Conservation (phyloP, 2,888 invertebrate genomes). For the Rhagium mordax region DNA sequence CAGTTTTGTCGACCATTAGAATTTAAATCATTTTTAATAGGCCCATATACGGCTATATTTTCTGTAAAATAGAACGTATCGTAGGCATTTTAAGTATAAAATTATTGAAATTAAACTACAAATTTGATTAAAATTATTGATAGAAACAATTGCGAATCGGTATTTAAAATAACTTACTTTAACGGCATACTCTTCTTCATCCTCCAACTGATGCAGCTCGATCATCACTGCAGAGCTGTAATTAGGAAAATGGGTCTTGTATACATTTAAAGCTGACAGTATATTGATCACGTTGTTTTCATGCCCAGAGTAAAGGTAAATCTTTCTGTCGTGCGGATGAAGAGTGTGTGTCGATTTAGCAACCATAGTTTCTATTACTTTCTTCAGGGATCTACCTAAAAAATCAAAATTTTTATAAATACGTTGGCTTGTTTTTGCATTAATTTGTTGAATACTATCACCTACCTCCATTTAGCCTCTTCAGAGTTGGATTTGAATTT, state of each 20-base stretch:
- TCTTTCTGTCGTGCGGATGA: constrained; percentile 60
- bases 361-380: constrained; percentile 60
- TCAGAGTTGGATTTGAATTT: constrained; percentile 64
- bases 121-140: too few species aligned
- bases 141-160: too few species aligned
- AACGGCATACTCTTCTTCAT: constrained; percentile 58
- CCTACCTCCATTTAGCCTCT: constrained; percentile 70
- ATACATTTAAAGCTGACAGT: constrained; percentile 71
- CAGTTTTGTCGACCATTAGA: not conserved
- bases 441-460: not conserved
- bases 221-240: constrained; percentile 64
- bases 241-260: constrained; percentile 66
- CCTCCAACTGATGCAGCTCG: constrained; percentile 60
- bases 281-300: constrained; percentile 74
- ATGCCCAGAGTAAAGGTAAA: constrained; percentile 73
- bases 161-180: constrained; percentile 58
- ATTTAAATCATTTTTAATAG: too few species aligned
- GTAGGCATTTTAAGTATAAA: too few species aligned
- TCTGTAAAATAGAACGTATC: too few species aligned
- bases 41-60: too few species aligned
- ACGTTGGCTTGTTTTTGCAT: too few species aligned
- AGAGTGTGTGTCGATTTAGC: constrained; percentile 52
- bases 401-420: constrained; percentile 27
- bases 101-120: too few species aligned
- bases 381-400: constrained; percentile 62